Percentiles rank a stretch among this genome's conserved stretches.
These are phyloP conservation scores for Anoura caudifer DNA, from an alignment of 2,113 vertebrate species.

Conservation along the genomic window DNA sequence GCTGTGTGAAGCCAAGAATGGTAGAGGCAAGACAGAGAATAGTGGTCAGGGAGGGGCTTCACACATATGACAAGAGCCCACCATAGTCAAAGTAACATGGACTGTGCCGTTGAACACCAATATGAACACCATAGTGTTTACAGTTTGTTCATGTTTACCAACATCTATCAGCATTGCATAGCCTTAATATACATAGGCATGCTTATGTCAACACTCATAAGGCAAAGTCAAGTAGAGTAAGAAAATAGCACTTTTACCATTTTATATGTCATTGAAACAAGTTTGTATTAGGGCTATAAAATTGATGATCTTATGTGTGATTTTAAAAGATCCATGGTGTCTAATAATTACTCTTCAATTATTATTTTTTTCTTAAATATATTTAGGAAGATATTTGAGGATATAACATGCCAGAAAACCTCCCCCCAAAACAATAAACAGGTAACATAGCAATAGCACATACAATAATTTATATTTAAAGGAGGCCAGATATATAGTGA, in stretches of 20 bases:
- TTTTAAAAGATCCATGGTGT: not conserved
- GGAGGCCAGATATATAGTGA: too few species aligned
- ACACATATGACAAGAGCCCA: not conserved
- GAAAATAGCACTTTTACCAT: not conserved
- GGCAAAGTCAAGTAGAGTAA: not conserved
- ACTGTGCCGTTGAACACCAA: not conserved
- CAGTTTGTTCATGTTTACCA: not conserved
- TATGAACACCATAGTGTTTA: not conserved
- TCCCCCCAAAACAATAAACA: not conserved
- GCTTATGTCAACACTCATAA: not conserved
- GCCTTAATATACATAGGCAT: not conserved
- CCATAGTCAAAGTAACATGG: not conserved
- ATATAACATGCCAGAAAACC: not conserved
- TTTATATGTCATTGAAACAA: not conserved
- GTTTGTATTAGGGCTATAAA: not conserved
- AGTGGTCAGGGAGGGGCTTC: not conserved
- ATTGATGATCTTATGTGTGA: not conserved
- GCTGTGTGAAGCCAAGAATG: not conserved
- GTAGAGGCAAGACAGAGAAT: not conserved
- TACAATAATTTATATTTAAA: not conserved
- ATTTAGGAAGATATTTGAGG: not conserved
- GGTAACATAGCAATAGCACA: not conserved
- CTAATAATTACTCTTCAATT: not conserved
- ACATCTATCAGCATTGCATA: not conserved
- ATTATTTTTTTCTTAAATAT: not conserved